Percentiles rank a stretch among this genome's conserved stretches.
These are phyloP conservation scores for Limnodromus scolopaceus DNA, from an alignment of 2,797 vertebrate species.

Conservation along the genomic window DNA sequence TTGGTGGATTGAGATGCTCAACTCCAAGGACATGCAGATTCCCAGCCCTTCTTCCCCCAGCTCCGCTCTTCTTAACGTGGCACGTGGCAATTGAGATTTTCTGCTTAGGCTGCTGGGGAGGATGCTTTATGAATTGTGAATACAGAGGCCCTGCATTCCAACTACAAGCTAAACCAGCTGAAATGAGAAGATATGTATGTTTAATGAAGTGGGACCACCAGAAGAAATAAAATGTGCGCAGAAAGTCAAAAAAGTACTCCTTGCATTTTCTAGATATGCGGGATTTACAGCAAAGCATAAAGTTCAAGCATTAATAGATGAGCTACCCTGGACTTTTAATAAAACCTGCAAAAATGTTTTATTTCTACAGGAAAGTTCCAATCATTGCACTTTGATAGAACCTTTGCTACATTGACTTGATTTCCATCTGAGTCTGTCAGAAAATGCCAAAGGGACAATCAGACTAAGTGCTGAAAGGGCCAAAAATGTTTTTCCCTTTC, in stretches of 20 bases:
- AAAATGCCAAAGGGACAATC: neutral
- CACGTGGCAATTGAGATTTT: neutral
- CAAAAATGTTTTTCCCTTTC: neutral
- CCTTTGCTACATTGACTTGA: fast-evolving
- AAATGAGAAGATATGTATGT: neutral
- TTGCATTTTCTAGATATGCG: neutral
- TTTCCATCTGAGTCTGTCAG: neutral
- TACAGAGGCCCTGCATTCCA: neutral
- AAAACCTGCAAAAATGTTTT: neutral
- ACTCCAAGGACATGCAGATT: neutral
- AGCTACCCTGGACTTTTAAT: neutral
- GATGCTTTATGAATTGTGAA: neutral
- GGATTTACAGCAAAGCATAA: neutral
- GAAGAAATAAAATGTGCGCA: neutral
- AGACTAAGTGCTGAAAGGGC: neutral
- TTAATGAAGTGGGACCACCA: neutral
- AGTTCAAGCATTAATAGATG: neutral
- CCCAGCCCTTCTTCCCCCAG: neutral
- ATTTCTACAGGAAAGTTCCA: neutral
- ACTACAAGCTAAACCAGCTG: neutral
- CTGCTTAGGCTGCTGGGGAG: neutral
- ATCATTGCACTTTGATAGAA: neutral
- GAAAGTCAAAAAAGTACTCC: neutral
- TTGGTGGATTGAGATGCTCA: neutral
- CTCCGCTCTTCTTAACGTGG: neutral